A percentile compares a stretch with the other conserved stretches of the same genome.
Conservation (phyloP, 2,888 invertebrate genomes). For the Plagodis dolabraria region DNA sequence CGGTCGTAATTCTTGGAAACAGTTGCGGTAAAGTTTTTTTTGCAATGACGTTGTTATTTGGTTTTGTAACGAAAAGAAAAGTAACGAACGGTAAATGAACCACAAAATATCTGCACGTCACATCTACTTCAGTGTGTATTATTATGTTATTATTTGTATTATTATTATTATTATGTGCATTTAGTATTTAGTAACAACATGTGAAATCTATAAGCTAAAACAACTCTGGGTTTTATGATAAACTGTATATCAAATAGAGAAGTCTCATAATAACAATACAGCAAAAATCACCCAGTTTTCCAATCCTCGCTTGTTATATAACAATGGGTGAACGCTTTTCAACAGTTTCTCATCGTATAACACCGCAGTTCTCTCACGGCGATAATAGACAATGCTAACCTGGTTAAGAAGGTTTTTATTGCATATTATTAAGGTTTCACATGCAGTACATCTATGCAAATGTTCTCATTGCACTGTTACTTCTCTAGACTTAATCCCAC, state of each 20-base stretch:
- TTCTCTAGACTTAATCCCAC: neutral
- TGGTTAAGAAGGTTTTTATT: slow-evolving; percentile 14
- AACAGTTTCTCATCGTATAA: slow-evolving; percentile 11
- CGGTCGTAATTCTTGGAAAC: too few species aligned
- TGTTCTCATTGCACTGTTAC: slow-evolving; percentile 1
- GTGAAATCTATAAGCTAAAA: too few species aligned
- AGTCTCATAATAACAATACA: neutral
- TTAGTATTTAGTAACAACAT: too few species aligned
- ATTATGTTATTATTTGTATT: too few species aligned
- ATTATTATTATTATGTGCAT: too few species aligned
- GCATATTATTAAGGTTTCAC: slow-evolving; percentile 12
- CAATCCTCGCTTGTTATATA: slow-evolving; percentile 6
- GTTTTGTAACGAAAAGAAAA: too few species aligned
- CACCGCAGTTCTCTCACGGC: slow-evolving; percentile 1
- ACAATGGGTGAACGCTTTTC: slow-evolving; percentile 18
- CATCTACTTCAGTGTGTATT: too few species aligned
- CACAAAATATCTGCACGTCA: too few species aligned
- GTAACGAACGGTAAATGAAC: too few species aligned
- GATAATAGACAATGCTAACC: slow-evolving; percentile 11
- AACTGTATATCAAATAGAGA: neutral
- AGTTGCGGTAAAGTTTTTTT: too few species aligned
- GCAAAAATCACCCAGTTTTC: slow-evolving; percentile 5
- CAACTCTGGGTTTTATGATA: too few species aligned
- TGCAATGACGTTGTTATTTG: too few species aligned
- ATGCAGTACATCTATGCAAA: neutral